phyloP scores from a whole-genome alignment of 2,113 vertebrate genomes.

The Formicarius rufipectus region DNA sequence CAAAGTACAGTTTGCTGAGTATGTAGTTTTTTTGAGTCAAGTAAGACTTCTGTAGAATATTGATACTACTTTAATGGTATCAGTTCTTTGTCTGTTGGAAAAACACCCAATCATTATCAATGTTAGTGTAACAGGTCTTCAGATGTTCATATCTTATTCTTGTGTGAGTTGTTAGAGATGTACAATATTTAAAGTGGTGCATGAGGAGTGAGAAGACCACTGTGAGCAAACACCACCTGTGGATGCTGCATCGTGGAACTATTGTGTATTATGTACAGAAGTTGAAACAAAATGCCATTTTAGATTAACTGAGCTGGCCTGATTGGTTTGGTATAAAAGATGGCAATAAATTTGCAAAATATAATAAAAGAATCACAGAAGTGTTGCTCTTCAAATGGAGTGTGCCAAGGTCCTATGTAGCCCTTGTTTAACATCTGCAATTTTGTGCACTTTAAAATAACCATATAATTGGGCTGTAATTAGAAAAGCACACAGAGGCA shows the following conservation, averaged over 20 bases:
- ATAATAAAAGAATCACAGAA: neutral
- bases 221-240: neutral
- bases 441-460: neutral
- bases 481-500: neutral
- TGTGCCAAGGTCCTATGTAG: neutral
- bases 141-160: neutral
- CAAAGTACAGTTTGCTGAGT: neutral
- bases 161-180: fast-evolving
- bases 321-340: neutral
- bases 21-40: neutral
- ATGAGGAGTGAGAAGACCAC: neutral
- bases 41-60: neutral
- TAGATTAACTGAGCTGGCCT: neutral
- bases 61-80: neutral
- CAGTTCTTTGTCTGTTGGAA: neutral
- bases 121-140: neutral
- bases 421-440: neutral
- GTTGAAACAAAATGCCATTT: neutral
- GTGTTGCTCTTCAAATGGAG: neutral
- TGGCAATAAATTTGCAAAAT: neutral
- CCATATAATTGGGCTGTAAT: neutral
- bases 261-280: neutral
- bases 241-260: neutral
- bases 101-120: fast-evolving
- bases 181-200: neutral